Base-by-base conservation (phyloP, 92 coral and sea anemone genomes). In the Parazoanthus swiftii region DNA sequence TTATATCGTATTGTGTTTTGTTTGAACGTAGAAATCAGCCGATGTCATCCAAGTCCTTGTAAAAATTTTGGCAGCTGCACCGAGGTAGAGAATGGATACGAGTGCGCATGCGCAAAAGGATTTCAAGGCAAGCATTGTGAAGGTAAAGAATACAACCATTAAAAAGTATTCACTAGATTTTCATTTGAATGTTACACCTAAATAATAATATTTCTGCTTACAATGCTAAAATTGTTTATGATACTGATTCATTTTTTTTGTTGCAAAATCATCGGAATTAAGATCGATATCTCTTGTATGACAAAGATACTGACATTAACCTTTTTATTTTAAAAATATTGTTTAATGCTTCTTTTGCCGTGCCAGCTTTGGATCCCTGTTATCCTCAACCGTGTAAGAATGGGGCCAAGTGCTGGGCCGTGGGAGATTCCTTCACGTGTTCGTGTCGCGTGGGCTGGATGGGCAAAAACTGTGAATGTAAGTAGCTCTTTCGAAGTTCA, bases 371-470 rank as follows among this genome's bases (percentile, higher is more conserved):
- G 36, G 98, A 97, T 79, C 98, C 96, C 14, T 97, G 99, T 39
- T 79, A 91, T 36, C 99, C 99, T 0, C 93, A 94, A 74, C 99
- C 99, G 11, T 97, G 99, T 85, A 92, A 91, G 86, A 97, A 97
- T 76, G 97, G 97, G 10, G 99, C 94, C 2, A 85, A 93, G 11
- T 97, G 99, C 76, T 92, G 94, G 59, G 86, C 93, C 42, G 98
- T 94, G 37, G 98, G 96, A 0, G 91, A 89, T 38, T 91, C 96
- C 23, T 97, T 91, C 85, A 89, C 91, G 8, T 97, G 99, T 25
- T 89, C 93, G 8, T 97, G 99, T 85, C 93, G 91, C 29, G 73
- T 92, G 14, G 99, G 99, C 0, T 97, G 98, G 96, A 97, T 97
- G 89, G 98, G 98, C 70, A 92, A 67, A 51, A 90, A 97, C 85